A percentile compares a stretch with the other conserved stretches of the same genome.
Evolutionary conservation across 2,113 vertebrate genomes (phyloP).

Genomic region (Nothocercus julius): DNA sequence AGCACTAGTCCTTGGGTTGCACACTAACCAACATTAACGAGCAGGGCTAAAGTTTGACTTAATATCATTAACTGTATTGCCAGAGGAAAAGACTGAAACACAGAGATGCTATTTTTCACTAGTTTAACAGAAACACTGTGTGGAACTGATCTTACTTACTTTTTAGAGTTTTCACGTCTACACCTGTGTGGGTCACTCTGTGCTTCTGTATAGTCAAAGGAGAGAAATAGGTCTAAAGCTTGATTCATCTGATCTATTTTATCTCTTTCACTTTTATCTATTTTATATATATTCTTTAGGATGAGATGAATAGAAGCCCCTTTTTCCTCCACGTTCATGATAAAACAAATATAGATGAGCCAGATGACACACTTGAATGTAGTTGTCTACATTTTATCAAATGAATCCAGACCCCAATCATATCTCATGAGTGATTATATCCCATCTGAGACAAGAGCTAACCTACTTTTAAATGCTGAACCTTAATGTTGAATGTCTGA

Average conservation of each 20-base stretch:
- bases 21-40: rapidly evolving
- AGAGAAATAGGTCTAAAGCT: neutral
- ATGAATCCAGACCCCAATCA: neutral
- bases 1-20: neutral
- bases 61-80: neutral
- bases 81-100: neutral
- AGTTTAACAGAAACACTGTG: neutral
- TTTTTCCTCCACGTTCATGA: neutral
- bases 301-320: neutral
- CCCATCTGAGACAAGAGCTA: neutral
- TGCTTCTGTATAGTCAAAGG: neutral
- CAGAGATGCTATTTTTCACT: neutral
- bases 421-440: neutral
- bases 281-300: neutral
- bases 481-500: neutral
- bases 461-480: neutral
- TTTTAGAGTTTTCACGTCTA: neutral
- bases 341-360: neutral
- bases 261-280: neutral
- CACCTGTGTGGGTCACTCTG: neutral
- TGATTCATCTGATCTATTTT: neutral
- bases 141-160: neutral
- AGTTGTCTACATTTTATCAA: neutral
- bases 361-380: neutral
- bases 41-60: neutral